Evolutionary conservation across 1,140 invertebrate genomes (phyloP).

Genomic region (Gryllus bimaculatus): DNA sequence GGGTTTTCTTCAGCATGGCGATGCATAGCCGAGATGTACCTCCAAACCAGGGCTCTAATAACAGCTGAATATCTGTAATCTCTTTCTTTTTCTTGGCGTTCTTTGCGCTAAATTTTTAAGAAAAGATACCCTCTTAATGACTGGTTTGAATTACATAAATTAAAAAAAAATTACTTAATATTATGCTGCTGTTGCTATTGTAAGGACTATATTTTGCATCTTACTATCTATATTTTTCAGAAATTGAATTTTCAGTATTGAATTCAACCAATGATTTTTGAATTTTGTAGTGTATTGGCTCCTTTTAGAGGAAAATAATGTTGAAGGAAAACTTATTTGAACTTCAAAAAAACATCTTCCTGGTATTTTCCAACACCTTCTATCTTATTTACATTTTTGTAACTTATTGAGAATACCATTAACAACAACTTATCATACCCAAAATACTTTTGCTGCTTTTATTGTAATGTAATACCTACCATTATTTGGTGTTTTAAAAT

Average conservation of each 20-base stretch:
- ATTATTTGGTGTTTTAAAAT: not conserved
- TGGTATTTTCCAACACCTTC: too few relatives aligned
- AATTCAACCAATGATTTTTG: not conserved
- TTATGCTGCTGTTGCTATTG: not conserved
- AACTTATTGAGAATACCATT: too few relatives aligned
- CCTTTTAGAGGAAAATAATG: too few relatives aligned
- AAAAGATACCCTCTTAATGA: not conserved
- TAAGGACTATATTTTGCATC: not conserved
- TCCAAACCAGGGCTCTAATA: slow-evolving; percentile 73
- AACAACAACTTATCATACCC: not conserved
- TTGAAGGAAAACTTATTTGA: too few relatives aligned
- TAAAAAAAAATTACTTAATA: not conserved
- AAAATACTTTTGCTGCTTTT: not conserved
- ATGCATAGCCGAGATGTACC: slow-evolving; percentile 72
- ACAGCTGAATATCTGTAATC: slow-evolving; percentile 58
- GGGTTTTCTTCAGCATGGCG: slow-evolving; percentile 60
- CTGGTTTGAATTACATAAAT: not conserved
- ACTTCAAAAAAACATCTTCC: too few relatives aligned
- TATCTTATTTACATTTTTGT: too few relatives aligned
- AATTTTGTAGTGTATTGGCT: not conserved
- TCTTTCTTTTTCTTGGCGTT: slow-evolving; percentile 51
- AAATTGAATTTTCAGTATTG: not conserved
- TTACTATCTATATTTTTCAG: not conserved
- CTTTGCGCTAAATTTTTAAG: slow-evolving; percentile 29
- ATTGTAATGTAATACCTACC: too few relatives aligned